Conservation (phyloP, 2,797 vertebrate genomes). For the Chaunax sp. region DNA sequence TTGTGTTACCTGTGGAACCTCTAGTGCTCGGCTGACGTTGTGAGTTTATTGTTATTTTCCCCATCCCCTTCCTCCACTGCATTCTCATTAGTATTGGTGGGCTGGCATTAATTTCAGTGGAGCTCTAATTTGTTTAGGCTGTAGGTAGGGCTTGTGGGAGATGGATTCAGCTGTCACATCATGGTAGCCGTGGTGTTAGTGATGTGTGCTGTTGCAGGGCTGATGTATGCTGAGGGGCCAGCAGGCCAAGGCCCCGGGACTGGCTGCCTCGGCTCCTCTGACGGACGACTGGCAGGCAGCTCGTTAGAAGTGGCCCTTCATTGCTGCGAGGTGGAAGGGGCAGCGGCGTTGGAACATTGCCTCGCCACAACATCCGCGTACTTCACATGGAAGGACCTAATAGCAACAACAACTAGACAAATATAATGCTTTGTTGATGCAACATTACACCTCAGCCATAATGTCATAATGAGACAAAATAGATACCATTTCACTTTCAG, state of each 20-base stretch:
- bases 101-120: conserved; percentile 66
- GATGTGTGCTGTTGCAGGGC: conserved; percentile 71
- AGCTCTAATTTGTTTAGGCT: conserved; percentile 75
- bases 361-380: conserved; percentile 49
- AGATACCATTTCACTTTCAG: conserved; percentile 8
- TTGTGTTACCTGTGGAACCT: conserved; percentile 44
- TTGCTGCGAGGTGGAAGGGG: conserved; percentile 66
- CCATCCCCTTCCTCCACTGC: conserved; percentile 26
- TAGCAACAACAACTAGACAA: conserved; percentile 34
- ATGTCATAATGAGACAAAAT: conserved; percentile 4
- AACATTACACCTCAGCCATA: conserved; percentile 14
- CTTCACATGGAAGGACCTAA: conserved; percentile 33
- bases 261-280: conserved; percentile 64
- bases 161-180: conserved; percentile 79
- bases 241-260: conserved; percentile 71
- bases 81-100: conserved; percentile 72
- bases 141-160: conserved; percentile 74
- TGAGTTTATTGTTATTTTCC: conserved; percentile 54
- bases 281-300: conserved; percentile 74
- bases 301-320: conserved; percentile 76
- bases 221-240: conserved; percentile 81
- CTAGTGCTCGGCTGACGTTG: conserved; percentile 12
- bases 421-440: conserved; percentile 27
- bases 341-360: conserved; percentile 42
- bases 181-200: conserved; percentile 69